These are phyloP conservation scores for Bufotes viridis DNA, from an alignment of 2,797 vertebrate species.

Conservation along the genomic window DNA sequence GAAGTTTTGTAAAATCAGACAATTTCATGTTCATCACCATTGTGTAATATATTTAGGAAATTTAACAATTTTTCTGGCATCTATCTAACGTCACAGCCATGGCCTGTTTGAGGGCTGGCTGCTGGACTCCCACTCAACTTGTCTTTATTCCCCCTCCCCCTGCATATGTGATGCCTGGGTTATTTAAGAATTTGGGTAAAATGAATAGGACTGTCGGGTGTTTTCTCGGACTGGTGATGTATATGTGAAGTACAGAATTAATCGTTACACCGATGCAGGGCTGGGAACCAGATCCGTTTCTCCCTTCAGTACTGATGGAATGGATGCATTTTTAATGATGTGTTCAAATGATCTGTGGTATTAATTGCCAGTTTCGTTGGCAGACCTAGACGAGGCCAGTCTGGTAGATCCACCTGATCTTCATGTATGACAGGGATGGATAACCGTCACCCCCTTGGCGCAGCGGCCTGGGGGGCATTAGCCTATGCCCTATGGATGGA, in stretches of 20 bases:
- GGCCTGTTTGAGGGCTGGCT: no score
- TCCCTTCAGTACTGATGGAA: not conserved
- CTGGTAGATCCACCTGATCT: not conserved
- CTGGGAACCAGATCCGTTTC: not conserved
- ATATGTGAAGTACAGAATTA: not conserved
- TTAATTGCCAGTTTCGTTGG: slow-evolving; percentile 47
- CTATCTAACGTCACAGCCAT: no score
- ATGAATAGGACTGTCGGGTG: not conserved
- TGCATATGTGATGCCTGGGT: not conserved
- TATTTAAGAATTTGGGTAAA: not conserved
- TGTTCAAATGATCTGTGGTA: slow-evolving; percentile 35
- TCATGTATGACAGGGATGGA: no score
- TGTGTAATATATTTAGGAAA: no score
- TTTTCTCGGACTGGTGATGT: not conserved
- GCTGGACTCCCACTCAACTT: no score
- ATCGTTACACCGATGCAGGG: not conserved
- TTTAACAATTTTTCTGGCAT: no score
- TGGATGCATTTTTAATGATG: not conserved
- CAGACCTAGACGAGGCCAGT: not conserved
- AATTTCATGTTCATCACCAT: no score
- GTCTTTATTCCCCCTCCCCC: no score
- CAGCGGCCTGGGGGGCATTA: not conserved
- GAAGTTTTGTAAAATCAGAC: no score
- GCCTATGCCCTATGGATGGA: no score
- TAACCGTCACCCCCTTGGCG: not conserved